Evolutionary conservation across 2,888 invertebrate genomes (phyloP).

Genomic region (Axea sp.): DNA sequence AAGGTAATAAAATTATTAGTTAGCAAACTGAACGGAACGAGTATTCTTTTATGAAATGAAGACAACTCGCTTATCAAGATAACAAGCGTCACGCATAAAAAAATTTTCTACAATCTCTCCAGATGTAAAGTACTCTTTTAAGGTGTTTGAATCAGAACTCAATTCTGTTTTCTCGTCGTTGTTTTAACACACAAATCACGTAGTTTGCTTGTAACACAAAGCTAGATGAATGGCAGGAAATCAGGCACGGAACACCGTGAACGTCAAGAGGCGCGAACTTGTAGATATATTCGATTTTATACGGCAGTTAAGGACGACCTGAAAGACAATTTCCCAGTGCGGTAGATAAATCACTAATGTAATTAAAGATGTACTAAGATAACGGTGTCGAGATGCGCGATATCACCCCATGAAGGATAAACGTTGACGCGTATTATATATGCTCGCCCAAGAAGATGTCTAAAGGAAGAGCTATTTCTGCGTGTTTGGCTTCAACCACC

Average conservation of each 20-base stretch:
- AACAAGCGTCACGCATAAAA: background rate
- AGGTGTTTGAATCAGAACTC: conserved; percentile 20
- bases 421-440: conserved; percentile 67
- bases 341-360: conserved; percentile 72
- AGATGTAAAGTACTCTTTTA: conserved; percentile 22
- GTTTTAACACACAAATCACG: conserved; percentile 51
- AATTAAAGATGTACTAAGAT: conserved; percentile 75
- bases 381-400: conserved; percentile 67
- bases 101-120: background rate
- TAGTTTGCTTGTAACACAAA: conserved; percentile 43
- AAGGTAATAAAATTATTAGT: too few relatives aligned
- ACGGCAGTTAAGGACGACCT: conserved; percentile 50
- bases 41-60: background rate
- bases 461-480: conserved; percentile 33
- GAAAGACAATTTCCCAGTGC: conserved; percentile 65
- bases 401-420: conserved; percentile 65
- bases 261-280: conserved; percentile 49
- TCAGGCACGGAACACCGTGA: conserved; percentile 41
- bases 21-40: too few relatives aligned
- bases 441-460: conserved; percentile 55
- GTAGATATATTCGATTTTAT: conserved; percentile 54
- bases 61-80: conserved; percentile 6
- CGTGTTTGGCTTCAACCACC: conserved; percentile 24
- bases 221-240: conserved; percentile 58
- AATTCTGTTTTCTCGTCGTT: conserved; percentile 16